A percentile compares a stretch with the other conserved stretches of the same genome.
These are phyloP conservation scores for Tylochromis polylepis DNA, from an alignment of 2,113 vertebrate species.

Conservation along the genomic window DNA sequence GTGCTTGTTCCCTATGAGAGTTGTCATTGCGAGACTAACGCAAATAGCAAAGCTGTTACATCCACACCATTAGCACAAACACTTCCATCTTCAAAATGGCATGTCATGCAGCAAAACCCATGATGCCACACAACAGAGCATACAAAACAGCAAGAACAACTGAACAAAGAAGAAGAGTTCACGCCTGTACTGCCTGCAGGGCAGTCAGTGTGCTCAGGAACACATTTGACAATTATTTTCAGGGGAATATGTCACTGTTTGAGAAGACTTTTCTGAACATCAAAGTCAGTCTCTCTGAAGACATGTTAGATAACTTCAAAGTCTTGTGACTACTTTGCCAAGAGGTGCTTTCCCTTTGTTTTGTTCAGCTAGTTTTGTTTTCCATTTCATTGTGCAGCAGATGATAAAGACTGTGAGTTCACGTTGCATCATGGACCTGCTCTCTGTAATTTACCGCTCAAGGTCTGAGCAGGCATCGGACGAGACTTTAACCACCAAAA, in stretches of 20 bases:
- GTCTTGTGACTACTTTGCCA: slow-evolving; percentile 55
- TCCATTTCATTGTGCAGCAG: slow-evolving; percentile 8
- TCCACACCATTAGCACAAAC: neutral
- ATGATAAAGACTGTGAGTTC: slow-evolving; percentile 39
- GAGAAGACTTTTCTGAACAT: slow-evolving; percentile 60
- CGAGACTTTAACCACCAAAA: neutral
- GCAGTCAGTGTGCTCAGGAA: slow-evolving; percentile 33
- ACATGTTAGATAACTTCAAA: slow-evolving; percentile 70
- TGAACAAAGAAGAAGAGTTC: slow-evolving; percentile 42
- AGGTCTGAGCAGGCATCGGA: slow-evolving; percentile 8
- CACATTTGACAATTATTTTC: slow-evolving; percentile 62
- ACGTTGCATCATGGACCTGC: slow-evolving; percentile 47
- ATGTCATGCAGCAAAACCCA: slow-evolving; percentile 2
- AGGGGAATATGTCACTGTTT: slow-evolving; percentile 58
- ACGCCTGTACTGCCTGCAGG: slow-evolving; percentile 40
- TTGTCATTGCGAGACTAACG: neutral
- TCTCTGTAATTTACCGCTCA: slow-evolving; percentile 28
- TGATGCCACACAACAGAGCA: slow-evolving; percentile 9
- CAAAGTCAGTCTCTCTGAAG: slow-evolving; percentile 68
- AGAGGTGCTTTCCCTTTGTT: slow-evolving; percentile 62
- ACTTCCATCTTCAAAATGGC: neutral
- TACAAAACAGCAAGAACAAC: neutral
- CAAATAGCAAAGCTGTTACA: neutral
- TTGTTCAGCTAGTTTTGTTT: slow-evolving; percentile 53
- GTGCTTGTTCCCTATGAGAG: neutral